A percentile compares a stretch with the other conserved stretches of the same genome.
Evolutionary conservation across 1,140 invertebrate genomes (phyloP).

Genomic region (Caenorhabditis inopinata): DNA sequence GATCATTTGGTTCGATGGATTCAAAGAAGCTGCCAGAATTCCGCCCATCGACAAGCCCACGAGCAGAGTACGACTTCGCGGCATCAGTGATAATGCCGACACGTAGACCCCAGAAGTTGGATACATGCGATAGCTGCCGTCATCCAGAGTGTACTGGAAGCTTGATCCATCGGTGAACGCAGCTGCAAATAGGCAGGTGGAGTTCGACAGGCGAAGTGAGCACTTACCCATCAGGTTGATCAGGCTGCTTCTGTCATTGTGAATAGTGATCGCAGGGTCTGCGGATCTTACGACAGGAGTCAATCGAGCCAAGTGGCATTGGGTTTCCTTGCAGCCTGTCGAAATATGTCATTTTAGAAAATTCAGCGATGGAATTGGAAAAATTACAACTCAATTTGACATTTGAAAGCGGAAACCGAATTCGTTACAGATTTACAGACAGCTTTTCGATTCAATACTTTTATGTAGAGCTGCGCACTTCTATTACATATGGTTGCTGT

Average conservation of each 20-base stretch:
- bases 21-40: neutral
- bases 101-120: neutral
- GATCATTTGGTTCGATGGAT: neutral
- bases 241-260: neutral
- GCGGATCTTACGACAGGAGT: neutral
- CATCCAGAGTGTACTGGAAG: neutral
- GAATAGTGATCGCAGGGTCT: neutral
- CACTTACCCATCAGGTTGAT: neutral
- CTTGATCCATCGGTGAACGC: neutral
- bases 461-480: too few species aligned
- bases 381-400: too few species aligned
- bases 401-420: too few species aligned
- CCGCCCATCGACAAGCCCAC: slow-evolving; percentile 5
- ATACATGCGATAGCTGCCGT: neutral
- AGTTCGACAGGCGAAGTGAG: neutral
- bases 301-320: neutral
- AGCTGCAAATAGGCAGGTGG: neutral
- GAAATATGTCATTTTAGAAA: neutral
- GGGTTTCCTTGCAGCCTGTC: neutral
- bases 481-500: too few species aligned
- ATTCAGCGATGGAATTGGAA: too few species aligned
- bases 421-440: too few species aligned
- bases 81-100: neutral
- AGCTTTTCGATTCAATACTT: too few species aligned
- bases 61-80: slow-evolving; percentile 13